Evolutionary conservation across 2,888 invertebrate species (phyloP), one percentile per base, ranked within the genome.

Genomic region (Parelbella ahira): DNA sequence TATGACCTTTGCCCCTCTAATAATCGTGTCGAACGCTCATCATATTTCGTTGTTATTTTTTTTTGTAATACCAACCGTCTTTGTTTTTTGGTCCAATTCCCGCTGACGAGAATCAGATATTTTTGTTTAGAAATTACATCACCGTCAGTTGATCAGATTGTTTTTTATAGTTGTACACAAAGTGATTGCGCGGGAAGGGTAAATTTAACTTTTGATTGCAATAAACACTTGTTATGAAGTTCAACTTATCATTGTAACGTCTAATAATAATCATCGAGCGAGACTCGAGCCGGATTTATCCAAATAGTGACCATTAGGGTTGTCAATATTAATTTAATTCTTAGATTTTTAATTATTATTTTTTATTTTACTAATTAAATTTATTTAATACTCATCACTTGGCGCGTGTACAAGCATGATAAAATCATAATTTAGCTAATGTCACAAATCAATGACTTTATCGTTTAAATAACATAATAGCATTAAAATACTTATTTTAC

Each of bases 221-320:
- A 83, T 84, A 84, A 84, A 84, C 80, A 81, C 68, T 72, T 82
- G 82, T 80, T 80, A 77, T 77, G 75, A 72, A 75, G 77, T 59
- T 64, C 64, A 63, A 72, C 68, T 76, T 82, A 84, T 84, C 86
- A 71, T 84, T 83, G 70, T 83, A 84, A 83, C 73, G 72, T 82
- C n/a, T n/a, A n/a, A n/a, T n/a, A n/a, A 80, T 84, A 84, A 86
- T 84, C 86, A 84, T 70, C 62, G 73, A 65, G 62, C 67, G 66
- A 62, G 69, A 67, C 66, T 61, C 68, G 62, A 68, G 65, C 52
- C 63, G 53, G 56, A 61, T 30, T 39, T 24, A 12, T 19, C 23
- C 39, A 25, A 25, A 9, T 8, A 32, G 8, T 2, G 6, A 4
- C 7, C 10, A 20, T 25, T 32, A 39, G 39, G 39, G 39, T 9